A percentile compares a stretch with the other conserved stretches of the same genome.
Evolutionary conservation across 2,797 vertebrate species (phyloP).

Genomic region (Danio choprae): DNA sequence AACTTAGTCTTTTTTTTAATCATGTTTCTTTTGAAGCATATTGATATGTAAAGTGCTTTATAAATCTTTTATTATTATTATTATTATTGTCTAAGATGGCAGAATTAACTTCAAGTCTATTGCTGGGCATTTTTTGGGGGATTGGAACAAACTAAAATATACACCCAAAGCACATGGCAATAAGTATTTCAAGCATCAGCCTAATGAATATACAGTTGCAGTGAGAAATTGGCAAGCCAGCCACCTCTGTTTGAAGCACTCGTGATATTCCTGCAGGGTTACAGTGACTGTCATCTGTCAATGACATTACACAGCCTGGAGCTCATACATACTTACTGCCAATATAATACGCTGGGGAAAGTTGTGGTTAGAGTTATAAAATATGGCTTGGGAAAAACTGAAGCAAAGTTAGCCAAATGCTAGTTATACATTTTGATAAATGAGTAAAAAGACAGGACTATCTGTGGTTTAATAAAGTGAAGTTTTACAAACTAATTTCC

Average conservation of each 20-base stretch:
- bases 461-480: not conserved
- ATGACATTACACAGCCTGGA: conserved; percentile 18
- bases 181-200: conserved; percentile 5
- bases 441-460: not conserved
- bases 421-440: not conserved
- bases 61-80: no score
- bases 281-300: conserved; percentile 37
- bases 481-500: no score
- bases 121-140: not conserved
- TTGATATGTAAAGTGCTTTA: no score
- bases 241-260: conserved; percentile 11
- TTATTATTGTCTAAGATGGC: not conserved
- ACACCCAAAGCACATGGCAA: not conserved
- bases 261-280: conserved; percentile 38
- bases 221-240: not conserved
- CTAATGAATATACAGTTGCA: conserved; percentile 22
- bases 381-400: not conserved
- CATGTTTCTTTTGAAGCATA: no score
- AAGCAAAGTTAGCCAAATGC: not conserved
- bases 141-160: not conserved
- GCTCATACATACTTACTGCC: not conserved
- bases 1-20: no score
- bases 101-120: not conserved
- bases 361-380: not conserved
- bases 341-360: not conserved